These are phyloP conservation scores for Dendrocincla fuliginosa DNA, from an alignment of 2,797 vertebrate genomes.

Conservation along the genomic window DNA sequence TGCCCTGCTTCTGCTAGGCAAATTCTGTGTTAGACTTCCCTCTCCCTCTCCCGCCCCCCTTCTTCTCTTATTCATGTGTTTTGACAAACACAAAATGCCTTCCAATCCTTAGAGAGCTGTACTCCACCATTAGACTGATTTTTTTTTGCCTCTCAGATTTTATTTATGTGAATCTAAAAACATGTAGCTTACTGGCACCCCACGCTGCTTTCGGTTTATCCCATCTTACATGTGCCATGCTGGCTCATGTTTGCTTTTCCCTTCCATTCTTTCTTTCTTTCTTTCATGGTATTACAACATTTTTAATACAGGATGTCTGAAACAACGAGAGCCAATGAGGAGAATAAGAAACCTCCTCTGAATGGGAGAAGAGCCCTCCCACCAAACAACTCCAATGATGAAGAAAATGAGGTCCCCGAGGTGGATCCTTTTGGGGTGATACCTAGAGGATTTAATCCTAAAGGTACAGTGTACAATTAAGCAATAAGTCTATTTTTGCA, in stretches of 20 bases:
- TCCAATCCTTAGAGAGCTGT: neutral
- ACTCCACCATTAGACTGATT: constrained; percentile 17
- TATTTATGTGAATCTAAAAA: constrained; percentile 26
- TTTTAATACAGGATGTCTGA: constrained; percentile 68
- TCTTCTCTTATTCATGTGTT: constrained; percentile 54
- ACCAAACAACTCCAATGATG: constrained; percentile 82
- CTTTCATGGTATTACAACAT: neutral
- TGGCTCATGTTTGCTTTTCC: neutral
- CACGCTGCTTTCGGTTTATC: neutral
- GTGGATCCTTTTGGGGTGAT: constrained; percentile 78
- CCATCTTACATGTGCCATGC: neutral
- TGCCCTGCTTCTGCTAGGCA: neutral
- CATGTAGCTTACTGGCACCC: neutral
- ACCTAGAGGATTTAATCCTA: constrained; percentile 83
- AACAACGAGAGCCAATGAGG: constrained; percentile 8
- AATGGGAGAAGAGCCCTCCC: constrained; percentile 82
- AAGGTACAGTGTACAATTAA: constrained; percentile 76
- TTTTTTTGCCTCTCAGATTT: constrained; percentile 22
- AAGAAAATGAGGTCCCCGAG: constrained; percentile 79
- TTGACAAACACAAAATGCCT: constrained; percentile 41
- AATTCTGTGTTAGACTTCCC: constrained; percentile 13
- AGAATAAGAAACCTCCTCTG: constrained; percentile 56
- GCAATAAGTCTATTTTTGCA: neutral
- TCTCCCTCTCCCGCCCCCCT: neutral
- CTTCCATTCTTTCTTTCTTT: neutral